Conservation (phyloP, 2,888 invertebrate genomes). For the Xylota segnis region DNA sequence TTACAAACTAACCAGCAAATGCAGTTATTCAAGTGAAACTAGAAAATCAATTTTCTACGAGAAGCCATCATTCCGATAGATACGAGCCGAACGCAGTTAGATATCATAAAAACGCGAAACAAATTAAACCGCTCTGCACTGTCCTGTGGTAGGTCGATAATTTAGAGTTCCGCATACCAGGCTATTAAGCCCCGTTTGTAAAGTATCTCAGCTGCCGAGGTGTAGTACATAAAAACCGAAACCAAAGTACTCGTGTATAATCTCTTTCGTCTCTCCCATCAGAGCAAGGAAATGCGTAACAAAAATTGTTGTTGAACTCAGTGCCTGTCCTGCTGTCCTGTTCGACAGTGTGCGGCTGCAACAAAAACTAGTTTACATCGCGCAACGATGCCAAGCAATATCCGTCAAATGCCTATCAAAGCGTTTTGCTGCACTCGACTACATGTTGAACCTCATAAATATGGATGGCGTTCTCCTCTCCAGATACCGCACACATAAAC, state of each 20-base stretch:
- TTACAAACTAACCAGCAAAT: too few relatives aligned
- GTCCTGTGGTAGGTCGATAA: conserved; percentile 7
- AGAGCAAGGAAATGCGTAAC: conserved; percentile 69
- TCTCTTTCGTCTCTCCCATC: background rate
- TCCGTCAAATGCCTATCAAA: conserved; percentile 75
- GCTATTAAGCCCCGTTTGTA: conserved; percentile 7
- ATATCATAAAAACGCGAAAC: conserved; percentile 6
- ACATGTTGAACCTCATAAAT: conserved; percentile 71
- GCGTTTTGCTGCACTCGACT: conserved; percentile 48
- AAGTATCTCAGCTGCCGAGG: conserved; percentile 2
- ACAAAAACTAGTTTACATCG: conserved; percentile 71
- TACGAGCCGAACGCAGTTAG: background rate
- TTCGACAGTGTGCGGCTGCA: background rate
- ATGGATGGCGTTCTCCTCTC: conserved; percentile 63
- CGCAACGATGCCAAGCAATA: conserved; percentile 59
- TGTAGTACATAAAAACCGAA: background rate
- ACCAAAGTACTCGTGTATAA: background rate
- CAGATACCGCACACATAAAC: conserved; percentile 62
- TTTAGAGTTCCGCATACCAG: conserved; percentile 43
- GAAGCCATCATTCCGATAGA: background rate
- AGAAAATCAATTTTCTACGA: too few relatives aligned
- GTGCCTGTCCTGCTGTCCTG: conserved; percentile 59
- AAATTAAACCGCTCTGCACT: conserved; percentile 11
- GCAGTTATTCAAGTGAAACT: too few relatives aligned
- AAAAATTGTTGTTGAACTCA: conserved; percentile 40